Percentiles rank a stretch among this genome's conserved stretches.
These are phyloP conservation scores for Campopleginae sp. DNA, from an alignment of 2,888 invertebrate species.

Conservation along the genomic window DNA sequence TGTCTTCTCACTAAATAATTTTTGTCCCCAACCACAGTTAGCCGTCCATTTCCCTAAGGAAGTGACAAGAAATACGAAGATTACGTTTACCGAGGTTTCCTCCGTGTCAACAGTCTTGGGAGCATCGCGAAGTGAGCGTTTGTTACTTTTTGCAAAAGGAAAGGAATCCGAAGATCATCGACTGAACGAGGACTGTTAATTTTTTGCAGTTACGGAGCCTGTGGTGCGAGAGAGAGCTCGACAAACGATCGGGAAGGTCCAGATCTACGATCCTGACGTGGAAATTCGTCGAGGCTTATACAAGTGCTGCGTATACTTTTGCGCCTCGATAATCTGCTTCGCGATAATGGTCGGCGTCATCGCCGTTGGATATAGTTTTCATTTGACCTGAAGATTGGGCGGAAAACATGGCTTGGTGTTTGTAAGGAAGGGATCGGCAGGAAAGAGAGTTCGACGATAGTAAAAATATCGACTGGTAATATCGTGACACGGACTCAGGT, in stretches of 20 bases:
- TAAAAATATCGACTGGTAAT: constrained; percentile 27
- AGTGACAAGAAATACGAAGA: constrained; percentile 22
- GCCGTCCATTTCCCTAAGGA: constrained; percentile 53
- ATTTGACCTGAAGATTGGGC: not conserved
- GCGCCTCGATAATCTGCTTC: constrained; percentile 62
- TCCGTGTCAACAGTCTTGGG: constrained; percentile 12
- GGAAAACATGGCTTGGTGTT: constrained; percentile 1
- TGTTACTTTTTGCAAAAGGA: not conserved
- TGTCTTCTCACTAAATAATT: not conserved
- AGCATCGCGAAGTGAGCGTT: constrained; percentile 14
- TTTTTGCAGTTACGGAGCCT: constrained; percentile 4
- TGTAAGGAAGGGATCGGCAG: not conserved
- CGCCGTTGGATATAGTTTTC: not conserved
- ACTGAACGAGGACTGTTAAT: not conserved
- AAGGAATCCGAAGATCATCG: not conserved
- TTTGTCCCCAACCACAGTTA: constrained; percentile 38
- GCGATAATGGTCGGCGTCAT: constrained; percentile 53
- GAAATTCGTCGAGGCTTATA: constrained; percentile 57
- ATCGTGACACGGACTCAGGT: constrained; percentile 33
- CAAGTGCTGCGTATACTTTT: constrained; percentile 65
- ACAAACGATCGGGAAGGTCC: constrained; percentile 3
- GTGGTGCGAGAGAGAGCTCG: not conserved
- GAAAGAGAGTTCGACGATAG: constrained; percentile 4
- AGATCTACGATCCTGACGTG: constrained; percentile 22
- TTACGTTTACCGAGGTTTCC: constrained; percentile 37